Evolutionary conservation across 2,113 vertebrate species (phyloP).

Genomic region (Leptobrachium leishanense): DNA sequence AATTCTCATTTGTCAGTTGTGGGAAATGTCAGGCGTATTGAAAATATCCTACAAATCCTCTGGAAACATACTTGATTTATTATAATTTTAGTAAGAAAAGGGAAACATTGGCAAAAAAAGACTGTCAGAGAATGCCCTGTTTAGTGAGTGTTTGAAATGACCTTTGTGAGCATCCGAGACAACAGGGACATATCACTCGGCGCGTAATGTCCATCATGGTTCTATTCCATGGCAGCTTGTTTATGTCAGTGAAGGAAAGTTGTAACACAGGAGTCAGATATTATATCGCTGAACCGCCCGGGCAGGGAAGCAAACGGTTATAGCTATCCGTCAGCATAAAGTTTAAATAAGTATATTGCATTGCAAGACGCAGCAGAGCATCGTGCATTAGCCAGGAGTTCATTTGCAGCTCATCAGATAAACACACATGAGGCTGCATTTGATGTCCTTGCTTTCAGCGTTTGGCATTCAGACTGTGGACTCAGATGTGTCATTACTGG

Average conservation of each 20-base stretch:
- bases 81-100: constrained; percentile 25
- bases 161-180: constrained; percentile 14
- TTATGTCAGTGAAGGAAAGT: constrained; percentile 6
- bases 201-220: constrained; percentile 40
- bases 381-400: background rate
- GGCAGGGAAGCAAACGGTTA: constrained; percentile 18
- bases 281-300: constrained; percentile 20
- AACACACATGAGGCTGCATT: background rate
- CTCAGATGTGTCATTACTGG: background rate
- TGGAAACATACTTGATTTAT: constrained; percentile 28
- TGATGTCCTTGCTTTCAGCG: constrained; percentile 8
- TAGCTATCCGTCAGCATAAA: constrained; percentile 30
- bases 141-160: constrained; percentile 35
- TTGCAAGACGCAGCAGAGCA: background rate
- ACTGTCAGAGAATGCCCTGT: constrained; percentile 30
- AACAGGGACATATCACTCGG: constrained; percentile 11
- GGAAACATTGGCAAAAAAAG: constrained; percentile 6
- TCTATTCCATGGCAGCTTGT: constrained; percentile 25
- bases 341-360: constrained; percentile 9
- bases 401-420: background rate
- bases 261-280: constrained; percentile 35
- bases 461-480: constrained; percentile 9
- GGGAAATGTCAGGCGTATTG: constrained; percentile 37
- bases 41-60: constrained; percentile 40
- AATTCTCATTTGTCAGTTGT: constrained; percentile 32